A percentile compares a stretch with the other conserved stretches of the same genome.
phyloP scores from a whole-genome alignment of 2,888 invertebrate species.

The Tinea pellionella region DNA sequence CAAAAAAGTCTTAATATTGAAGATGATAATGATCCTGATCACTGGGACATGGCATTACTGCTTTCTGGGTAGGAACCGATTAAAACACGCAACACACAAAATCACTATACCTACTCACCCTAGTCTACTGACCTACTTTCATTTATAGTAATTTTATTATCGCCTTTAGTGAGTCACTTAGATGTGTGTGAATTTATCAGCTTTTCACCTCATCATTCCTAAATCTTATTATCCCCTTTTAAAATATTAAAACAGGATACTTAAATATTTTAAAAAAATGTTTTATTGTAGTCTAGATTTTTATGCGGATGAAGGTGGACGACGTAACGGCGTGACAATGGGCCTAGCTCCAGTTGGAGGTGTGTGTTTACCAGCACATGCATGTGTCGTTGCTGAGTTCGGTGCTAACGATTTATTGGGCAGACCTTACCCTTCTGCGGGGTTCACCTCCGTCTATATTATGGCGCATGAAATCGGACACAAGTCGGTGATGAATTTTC shows the following conservation, averaged over 20 bases:
- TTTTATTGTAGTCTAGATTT: slow-evolving; percentile 73
- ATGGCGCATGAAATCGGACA: slow-evolving; percentile 87
- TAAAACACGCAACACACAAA: slow-evolving; percentile 1
- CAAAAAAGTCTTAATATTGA: slow-evolving; percentile 73
- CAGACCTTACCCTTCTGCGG: slow-evolving; percentile 84
- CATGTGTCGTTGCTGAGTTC: slow-evolving; percentile 83
- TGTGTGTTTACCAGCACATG: slow-evolving; percentile 77
- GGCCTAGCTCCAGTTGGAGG: slow-evolving; percentile 85
- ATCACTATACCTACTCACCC: background rate
- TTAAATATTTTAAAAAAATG: no score
- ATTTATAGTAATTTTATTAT: background rate
- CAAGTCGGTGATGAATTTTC: slow-evolving; percentile 69
- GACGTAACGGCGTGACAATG: slow-evolving; percentile 80
- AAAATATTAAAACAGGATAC: no score
- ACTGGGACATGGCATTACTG: slow-evolving; percentile 85
- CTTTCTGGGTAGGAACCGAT: slow-evolving; percentile 73
- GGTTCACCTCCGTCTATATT: slow-evolving; percentile 86
- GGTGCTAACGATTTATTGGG: slow-evolving; percentile 79
- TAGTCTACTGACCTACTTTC: slow-evolving; percentile 3
- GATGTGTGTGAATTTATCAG: background rate
- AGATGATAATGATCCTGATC: slow-evolving; percentile 75
- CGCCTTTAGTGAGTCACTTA: slow-evolving; percentile 1
- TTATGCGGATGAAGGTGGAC: slow-evolving; percentile 76
- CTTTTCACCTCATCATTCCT: background rate
- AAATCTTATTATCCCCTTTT: no score